Conservation (phyloP, 1,140 invertebrate species). For the Eumaeus atala region DNA sequence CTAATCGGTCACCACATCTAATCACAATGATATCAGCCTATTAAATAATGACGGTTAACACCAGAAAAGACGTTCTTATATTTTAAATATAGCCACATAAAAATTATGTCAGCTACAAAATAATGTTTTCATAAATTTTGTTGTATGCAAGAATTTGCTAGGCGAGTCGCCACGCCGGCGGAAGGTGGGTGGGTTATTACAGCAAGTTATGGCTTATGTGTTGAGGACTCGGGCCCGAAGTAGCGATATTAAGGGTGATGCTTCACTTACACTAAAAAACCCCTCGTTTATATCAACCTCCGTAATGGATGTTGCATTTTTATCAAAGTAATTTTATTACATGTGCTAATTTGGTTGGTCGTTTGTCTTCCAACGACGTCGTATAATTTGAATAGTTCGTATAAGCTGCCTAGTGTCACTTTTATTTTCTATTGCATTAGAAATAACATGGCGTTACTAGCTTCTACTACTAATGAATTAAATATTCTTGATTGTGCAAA, state of each 20-base stretch:
- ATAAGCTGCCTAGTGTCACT: not conserved
- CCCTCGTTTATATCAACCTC: constrained; percentile 7
- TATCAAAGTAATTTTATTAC: constrained; percentile 6
- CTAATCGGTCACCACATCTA: no score
- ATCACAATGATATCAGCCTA: no score
- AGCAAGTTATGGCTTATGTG: constrained; percentile 6
- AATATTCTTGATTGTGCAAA: no score
- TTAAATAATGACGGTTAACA: no score
- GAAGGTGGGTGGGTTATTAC: constrained; percentile 8
- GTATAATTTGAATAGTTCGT: not conserved
- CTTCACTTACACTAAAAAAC: constrained; percentile 11
- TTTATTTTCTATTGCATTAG: no score
- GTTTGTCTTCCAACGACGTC: not conserved
- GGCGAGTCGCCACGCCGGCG: not conserved
- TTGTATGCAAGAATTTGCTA: constrained; percentile 1
- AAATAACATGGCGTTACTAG: no score
- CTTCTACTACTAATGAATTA: no score
- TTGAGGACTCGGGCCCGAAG: constrained; percentile 1
- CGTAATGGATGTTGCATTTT: constrained; percentile 8
- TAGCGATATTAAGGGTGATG: constrained; percentile 9
- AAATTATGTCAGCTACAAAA: constrained; percentile 9
- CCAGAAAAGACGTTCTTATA: no score
- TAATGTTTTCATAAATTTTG: constrained; percentile 7
- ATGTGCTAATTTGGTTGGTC: not conserved
- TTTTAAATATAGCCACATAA: not conserved